Conservation (phyloP, 1,140 invertebrate genomes). For the Trichonephila clavipes region DNA sequence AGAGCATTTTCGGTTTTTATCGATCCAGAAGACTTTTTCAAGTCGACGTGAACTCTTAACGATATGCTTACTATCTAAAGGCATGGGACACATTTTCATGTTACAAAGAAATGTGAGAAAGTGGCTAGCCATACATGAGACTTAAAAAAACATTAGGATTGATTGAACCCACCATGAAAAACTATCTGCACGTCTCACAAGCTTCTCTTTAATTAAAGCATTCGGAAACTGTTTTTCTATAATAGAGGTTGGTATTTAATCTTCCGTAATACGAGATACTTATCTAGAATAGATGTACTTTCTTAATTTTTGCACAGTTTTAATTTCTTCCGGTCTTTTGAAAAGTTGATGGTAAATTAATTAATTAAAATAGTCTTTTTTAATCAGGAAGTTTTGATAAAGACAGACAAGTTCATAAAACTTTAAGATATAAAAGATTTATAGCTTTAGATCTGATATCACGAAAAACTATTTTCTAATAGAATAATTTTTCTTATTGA, state of each 20-base stretch:
- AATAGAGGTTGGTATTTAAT: background rate
- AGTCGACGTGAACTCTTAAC: background rate
- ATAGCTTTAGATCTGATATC: too few species aligned
- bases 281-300: background rate
- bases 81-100: background rate
- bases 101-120: background rate
- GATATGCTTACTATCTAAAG: background rate
- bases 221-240: background rate
- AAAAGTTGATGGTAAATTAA: background rate
- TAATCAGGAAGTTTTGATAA: background rate
- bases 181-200: background rate
- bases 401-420: background rate
- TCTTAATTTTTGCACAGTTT: background rate
- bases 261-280: background rate
- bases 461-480: too few species aligned
- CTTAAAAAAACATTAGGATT: background rate
- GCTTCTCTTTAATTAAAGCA: background rate
- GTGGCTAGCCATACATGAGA: background rate
- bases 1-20: constrained; percentile 1
- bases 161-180: background rate
- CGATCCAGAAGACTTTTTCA: background rate
- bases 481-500: too few species aligned
- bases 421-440: too few species aligned
- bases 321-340: background rate
- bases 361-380: background rate